A percentile compares a stretch with the other conserved stretches of the same genome.
Conservation (phyloP, 1,140 invertebrate genomes). For the Parasteatoda tepidariorum region DNA sequence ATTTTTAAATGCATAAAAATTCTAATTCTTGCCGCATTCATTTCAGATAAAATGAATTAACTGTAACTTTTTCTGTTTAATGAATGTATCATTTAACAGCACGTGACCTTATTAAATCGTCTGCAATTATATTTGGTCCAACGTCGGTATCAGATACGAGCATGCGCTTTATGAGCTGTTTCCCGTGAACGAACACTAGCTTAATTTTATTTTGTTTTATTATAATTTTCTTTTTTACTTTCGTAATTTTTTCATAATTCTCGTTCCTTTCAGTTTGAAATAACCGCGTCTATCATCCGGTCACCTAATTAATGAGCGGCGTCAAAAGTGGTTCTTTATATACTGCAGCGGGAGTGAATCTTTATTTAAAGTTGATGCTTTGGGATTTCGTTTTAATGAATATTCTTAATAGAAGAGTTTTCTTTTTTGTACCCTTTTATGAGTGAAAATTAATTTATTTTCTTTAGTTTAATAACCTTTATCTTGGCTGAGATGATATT, state of each 20-base stretch:
- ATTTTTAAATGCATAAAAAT: background rate
- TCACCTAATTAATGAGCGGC: background rate
- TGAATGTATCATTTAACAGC: background rate
- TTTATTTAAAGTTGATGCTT: too few species aligned
- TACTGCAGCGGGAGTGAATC: too few species aligned
- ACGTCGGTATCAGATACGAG: background rate
- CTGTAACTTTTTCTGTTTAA: too few species aligned
- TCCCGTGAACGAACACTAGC: background rate
- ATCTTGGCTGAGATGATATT: too few species aligned
- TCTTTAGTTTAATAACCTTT: too few species aligned
- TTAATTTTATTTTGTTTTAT: background rate
- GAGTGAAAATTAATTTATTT: too few species aligned
- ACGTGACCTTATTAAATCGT: background rate
- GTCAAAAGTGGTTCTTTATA: background rate
- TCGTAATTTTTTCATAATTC: too few species aligned
- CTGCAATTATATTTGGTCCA: background rate
- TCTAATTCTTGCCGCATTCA: background rate
- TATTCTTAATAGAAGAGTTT: too few species aligned
- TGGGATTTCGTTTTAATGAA: too few species aligned
- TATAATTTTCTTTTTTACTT: background rate
- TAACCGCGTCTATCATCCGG: background rate
- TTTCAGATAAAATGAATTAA: too few species aligned
- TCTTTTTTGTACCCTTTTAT: too few species aligned
- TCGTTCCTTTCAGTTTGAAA: too few species aligned
- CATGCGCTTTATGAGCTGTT: background rate